Evolutionary conservation across 2,888 invertebrate genomes (phyloP).

Genomic region (Disparrhopalites patrizii): DNA sequence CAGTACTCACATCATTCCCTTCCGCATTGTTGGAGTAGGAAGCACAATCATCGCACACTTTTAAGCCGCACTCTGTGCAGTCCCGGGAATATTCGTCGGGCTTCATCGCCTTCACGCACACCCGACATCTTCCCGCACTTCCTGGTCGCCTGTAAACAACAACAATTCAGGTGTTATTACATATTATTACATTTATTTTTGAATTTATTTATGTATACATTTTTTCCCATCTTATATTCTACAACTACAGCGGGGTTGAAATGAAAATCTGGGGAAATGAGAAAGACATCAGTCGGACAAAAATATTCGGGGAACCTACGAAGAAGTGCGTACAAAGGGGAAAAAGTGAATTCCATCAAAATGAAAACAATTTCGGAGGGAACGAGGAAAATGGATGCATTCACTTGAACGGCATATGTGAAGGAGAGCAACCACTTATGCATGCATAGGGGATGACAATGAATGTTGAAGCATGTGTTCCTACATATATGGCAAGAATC

Average conservation of each 20-base stretch:
- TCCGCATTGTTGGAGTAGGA: conserved; percentile 83
- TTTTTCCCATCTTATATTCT: neutral
- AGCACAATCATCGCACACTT: conserved; percentile 86
- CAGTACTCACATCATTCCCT: conserved; percentile 75
- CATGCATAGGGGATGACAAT: too few relatives aligned
- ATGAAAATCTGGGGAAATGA: too few relatives aligned
- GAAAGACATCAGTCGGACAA: too few relatives aligned
- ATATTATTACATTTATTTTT: neutral
- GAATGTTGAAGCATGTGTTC: too few relatives aligned
- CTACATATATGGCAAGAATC: too few relatives aligned
- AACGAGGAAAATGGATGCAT: too few relatives aligned
- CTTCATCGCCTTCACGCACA: conserved; percentile 82
- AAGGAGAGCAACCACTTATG: too few relatives aligned
- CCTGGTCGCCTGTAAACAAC: conserved; percentile 50
- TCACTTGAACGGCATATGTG: too few relatives aligned
- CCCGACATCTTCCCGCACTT: conserved; percentile 71
- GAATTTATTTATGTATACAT: neutral
- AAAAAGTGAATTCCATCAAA: too few relatives aligned
- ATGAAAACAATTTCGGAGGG: too few relatives aligned
- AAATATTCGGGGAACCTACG: too few relatives aligned
- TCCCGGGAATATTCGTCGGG: conserved; percentile 82
- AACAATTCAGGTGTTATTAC: neutral
- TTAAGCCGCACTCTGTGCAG: conserved; percentile 78
- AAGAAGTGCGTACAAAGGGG: too few relatives aligned
- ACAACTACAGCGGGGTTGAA: neutral